Evolutionary conservation across 2,113 vertebrate species (phyloP).

Genomic region (Empidonax alnorum): DNA sequence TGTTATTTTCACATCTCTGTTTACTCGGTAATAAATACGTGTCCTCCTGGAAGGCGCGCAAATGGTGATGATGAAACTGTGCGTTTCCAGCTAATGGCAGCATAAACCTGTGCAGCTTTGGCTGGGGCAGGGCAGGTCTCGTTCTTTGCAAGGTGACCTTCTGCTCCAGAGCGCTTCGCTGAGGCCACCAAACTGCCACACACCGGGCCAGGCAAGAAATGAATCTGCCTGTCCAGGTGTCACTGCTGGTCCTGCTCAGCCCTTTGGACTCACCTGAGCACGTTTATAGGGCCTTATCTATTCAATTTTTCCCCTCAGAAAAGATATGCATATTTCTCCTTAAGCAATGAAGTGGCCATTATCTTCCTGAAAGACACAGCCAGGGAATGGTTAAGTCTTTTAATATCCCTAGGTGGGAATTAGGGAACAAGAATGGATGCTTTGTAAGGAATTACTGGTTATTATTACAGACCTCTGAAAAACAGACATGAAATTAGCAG

Average conservation of each 20-base stretch:
- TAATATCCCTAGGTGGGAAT: conserved; percentile 56
- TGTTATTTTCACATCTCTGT: conserved; percentile 8
- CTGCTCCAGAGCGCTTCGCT: not conserved
- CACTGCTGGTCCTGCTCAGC: not conserved
- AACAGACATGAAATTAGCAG: conserved; percentile 73
- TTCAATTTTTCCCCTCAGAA: not conserved
- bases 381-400: conserved; percentile 46
- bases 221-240: not conserved
- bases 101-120: not conserved
- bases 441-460: conserved; percentile 72
- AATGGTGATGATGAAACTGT: not conserved
- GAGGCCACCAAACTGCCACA: not conserved
- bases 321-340: not conserved
- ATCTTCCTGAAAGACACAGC: conserved; percentile 17
- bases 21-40: not conserved
- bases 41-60: not conserved
- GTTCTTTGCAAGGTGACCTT: not conserved
- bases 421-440: conserved; percentile 53
- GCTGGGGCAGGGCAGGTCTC: not conserved
- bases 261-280: not conserved
- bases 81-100: not conserved
- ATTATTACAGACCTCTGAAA: conserved; percentile 72
- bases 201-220: not conserved
- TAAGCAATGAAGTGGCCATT: conserved; percentile 12
- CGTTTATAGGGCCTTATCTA: not conserved